Evolutionary conservation across 1,140 invertebrate genomes (phyloP).

Genomic region (Drosophila saltans): DNA sequence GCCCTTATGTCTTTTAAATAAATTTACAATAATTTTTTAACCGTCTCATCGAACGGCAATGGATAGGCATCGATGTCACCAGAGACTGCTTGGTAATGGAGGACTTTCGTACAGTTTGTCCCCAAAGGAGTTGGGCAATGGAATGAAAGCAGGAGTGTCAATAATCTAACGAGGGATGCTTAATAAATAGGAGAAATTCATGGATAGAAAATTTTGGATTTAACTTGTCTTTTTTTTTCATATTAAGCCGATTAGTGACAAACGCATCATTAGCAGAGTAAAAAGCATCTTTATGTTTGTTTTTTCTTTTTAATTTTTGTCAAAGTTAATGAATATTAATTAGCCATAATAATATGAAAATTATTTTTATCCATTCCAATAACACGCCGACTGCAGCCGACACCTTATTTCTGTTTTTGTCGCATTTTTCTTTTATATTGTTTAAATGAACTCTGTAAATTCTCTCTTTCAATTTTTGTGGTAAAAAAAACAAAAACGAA

Average conservation of each 20-base stretch:
- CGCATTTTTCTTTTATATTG: conserved; percentile 18
- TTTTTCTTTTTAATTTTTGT: neutral
- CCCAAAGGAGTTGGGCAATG: neutral
- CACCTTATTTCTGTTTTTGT: conserved; percentile 6
- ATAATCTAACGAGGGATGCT: neutral
- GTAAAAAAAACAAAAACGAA: conserved; percentile 21
- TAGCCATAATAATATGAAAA: conserved; percentile 70
- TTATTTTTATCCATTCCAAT: neutral
- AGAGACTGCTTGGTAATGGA: neutral
- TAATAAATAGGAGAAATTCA: neutral
- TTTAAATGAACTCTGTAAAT: conserved; percentile 62
- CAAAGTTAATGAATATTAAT: conserved; percentile 71
- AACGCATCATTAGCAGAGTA: conserved; percentile 38
- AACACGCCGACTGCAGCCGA: neutral
- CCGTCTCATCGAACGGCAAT: conserved; percentile 15
- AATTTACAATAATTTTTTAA: conserved; percentile 67
- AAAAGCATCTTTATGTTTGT: neutral
- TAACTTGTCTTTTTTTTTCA: no score
- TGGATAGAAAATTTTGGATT: no score
- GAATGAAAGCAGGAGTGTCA: neutral
- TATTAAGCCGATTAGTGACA: conserved; percentile 43
- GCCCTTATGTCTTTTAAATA: conserved; percentile 69
- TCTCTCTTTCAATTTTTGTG: conserved; percentile 35
- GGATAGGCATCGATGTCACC: neutral
- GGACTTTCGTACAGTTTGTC: neutral